These are phyloP conservation scores for Festucalex cinctus DNA, from an alignment of 2,113 vertebrate species.

Conservation along the genomic window DNA sequence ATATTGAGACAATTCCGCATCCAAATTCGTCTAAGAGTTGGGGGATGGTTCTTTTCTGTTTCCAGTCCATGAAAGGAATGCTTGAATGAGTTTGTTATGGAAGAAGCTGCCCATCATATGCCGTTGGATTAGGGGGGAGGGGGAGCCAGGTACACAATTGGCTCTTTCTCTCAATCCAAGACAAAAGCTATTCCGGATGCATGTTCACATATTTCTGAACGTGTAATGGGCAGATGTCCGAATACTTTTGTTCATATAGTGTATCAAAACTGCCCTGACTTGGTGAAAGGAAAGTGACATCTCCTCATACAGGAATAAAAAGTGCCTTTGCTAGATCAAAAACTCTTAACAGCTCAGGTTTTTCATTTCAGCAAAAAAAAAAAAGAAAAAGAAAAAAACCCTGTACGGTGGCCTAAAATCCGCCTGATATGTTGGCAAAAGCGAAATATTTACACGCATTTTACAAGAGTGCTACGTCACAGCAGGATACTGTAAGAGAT, in stretches of 20 bases:
- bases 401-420: slow-evolving; percentile 10
- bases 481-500: slow-evolving; percentile 13
- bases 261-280: slow-evolving; percentile 26
- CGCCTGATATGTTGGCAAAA: slow-evolving; percentile 2
- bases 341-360: slow-evolving; percentile 18
- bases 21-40: background rate
- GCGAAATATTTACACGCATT: slow-evolving; percentile 14
- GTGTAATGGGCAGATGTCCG: background rate
- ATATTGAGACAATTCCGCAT: background rate
- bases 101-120: background rate
- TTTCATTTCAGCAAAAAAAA: slow-evolving; percentile 3
- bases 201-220: background rate
- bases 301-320: slow-evolving; percentile 32
- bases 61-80: background rate
- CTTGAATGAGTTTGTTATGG: background rate
- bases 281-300: slow-evolving; percentile 3
- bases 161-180: background rate
- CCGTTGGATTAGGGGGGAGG: no score
- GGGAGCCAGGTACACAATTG: no score
- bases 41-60: background rate
- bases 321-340: slow-evolving; percentile 47
- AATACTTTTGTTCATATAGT: background rate
- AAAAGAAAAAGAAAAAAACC: slow-evolving; percentile 6
- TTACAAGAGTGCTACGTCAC: slow-evolving; percentile 22
- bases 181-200: background rate